These are phyloP conservation scores for Plebejus melissa DNA, from an alignment of 2,888 invertebrate species.

Conservation along the genomic window DNA sequence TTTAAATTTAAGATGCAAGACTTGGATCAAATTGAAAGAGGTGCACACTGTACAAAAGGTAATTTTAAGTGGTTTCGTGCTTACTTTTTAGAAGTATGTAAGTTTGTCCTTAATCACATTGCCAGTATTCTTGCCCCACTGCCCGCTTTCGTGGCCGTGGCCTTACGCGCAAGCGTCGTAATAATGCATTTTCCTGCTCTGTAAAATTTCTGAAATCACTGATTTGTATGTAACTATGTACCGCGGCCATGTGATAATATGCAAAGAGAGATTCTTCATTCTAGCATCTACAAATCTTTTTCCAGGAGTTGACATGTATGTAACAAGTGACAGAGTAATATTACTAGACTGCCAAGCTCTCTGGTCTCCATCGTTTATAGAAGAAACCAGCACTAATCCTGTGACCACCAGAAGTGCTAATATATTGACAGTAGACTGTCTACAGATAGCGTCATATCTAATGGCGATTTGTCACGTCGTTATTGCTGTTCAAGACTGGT, in stretches of 20 bases:
- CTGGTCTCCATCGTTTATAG: slow-evolving; percentile 86
- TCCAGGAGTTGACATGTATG: slow-evolving; percentile 84
- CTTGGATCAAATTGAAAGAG: slow-evolving; percentile 81
- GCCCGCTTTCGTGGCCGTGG: too few species aligned
- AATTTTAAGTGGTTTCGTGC: not conserved
- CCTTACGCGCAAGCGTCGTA: too few species aligned
- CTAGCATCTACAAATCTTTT: slow-evolving; percentile 33
- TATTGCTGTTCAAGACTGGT: slow-evolving; percentile 93
- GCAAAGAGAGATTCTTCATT: too few species aligned
- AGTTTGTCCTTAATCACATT: too few species aligned
- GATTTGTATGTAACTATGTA: too few species aligned
- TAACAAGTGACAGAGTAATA: slow-evolving; percentile 87
- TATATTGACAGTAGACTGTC: slow-evolving; percentile 82
- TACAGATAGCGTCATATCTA: slow-evolving; percentile 90
- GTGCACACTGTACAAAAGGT: slow-evolving; percentile 86
- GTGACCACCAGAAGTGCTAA: slow-evolving; percentile 74
- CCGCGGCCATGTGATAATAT: too few species aligned
- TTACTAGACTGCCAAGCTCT: slow-evolving; percentile 93
- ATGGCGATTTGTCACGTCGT: slow-evolving; percentile 95
- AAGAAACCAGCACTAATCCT: slow-evolving; percentile 73
- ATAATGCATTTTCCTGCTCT: too few species aligned
- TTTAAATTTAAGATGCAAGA: slow-evolving; percentile 79
- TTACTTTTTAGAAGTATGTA: too few species aligned
- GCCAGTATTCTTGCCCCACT: too few species aligned
- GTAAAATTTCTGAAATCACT: too few species aligned